Evolutionary conservation across 2,888 invertebrate species (phyloP), one percentile per base, ranked within the genome.

Genomic region (Carpatolechia fugitivella): DNA sequence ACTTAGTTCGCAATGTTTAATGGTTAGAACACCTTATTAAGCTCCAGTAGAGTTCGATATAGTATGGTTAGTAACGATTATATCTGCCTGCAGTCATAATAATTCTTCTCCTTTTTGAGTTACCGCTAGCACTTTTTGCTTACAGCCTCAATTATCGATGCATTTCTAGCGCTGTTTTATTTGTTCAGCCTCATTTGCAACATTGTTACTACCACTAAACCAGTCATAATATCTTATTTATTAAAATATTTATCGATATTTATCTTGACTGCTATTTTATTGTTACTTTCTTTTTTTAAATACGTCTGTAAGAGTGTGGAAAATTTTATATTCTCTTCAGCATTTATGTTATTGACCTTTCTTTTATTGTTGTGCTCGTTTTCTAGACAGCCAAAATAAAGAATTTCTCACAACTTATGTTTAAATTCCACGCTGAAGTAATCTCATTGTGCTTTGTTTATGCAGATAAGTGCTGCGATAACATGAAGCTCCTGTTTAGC

Each of bases 401-500:
- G 20, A 35, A 20, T 20, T 35, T 50, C 36, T 50, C 36, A 35
- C 20, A 36, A 36, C 20, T 20, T 10, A 8, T 1, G 36, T 36
- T 41, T 48, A 13, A 36, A 35, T 16, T 50, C 35, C 20, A 10
- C 35, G 29, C 18, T 5, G 36, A 35, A 50, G 18, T 24, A 1
- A 16, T 51, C 33, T 20, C 24, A 44, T 41, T 44, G 18, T 44
- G 10, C 44, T n/a, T 40, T 54, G 49, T 61, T 70, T 72, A 71
- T 74, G 68, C 66, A 67, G 74, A 80, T 78, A 58, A 62, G 61
- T 59, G 61, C 61, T 63, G 58, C 60, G 73, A 75, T 76, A 70
- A 69, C 62, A 62, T 67, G 62, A 65, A 69, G 76, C 78, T 78
- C 73, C 76, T 80, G 76, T 80, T 80, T 76, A 69, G 76, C 74